A percentile compares a stretch with the other conserved stretches of the same genome.
Conservation (phyloP, 2,113 vertebrate species). For the Sander vitreus region DNA sequence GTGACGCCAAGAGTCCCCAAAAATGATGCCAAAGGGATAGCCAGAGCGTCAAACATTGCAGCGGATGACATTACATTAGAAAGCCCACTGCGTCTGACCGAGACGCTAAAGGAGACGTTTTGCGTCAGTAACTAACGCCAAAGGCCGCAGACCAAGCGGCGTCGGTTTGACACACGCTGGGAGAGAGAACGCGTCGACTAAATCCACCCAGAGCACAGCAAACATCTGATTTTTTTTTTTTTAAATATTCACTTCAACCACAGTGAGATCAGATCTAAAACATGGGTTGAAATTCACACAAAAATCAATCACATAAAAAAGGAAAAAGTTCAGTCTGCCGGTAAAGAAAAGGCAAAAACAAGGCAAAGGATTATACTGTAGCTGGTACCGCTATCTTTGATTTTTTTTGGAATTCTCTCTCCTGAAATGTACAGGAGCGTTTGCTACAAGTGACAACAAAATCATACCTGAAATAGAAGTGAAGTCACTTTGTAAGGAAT, state of each 20-base stretch:
- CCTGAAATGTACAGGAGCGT: slow-evolving; percentile 64
- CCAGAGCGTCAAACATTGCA: too few species aligned
- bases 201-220: slow-evolving; percentile 58
- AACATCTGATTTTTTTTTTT: slow-evolving; percentile 12
- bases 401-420: not conserved
- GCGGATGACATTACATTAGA: too few species aligned
- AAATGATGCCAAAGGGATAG: too few species aligned
- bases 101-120: too few species aligned
- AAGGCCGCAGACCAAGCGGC: too few species aligned
- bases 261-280: slow-evolving; percentile 56
- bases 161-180: too few species aligned
- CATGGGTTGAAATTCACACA: slow-evolving; percentile 65
- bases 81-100: too few species aligned
- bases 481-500: slow-evolving; percentile 74
- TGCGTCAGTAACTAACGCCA: too few species aligned
- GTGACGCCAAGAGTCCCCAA: too few species aligned
- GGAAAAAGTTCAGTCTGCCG: slow-evolving; percentile 59
- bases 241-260: slow-evolving; percentile 62
- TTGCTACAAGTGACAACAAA: slow-evolving; percentile 65
- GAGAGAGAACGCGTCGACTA: too few species aligned
- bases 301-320: slow-evolving; percentile 56
- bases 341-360: slow-evolving; percentile 73
- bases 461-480: slow-evolving; percentile 66
- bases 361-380: slow-evolving; percentile 62
- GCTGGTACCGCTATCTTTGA: slow-evolving; percentile 59